Base-by-base conservation (phyloP, 2,888 invertebrate genomes). In the Mamestra brassicae region DNA sequence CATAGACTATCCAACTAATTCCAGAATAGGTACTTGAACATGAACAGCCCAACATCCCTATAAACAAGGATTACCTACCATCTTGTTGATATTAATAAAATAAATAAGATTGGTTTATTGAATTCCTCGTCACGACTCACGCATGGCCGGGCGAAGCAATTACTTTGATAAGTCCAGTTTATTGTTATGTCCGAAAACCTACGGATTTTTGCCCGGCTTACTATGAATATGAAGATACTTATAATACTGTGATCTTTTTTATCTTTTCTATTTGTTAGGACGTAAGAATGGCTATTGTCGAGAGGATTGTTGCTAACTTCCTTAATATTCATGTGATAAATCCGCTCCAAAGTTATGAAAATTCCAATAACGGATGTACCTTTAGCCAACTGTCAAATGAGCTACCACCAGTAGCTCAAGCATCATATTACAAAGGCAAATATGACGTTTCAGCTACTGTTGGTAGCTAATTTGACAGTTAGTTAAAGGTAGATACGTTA, bases 41-140 rank as follows among this genome's bases (percentile, higher is more conserved):
- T 62, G 26, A 62, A 62, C 4, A 26, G 13, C 17, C 11, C 34
- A n/a, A 42, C 11, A 55, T 57, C 45, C 55, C 1, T 45, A 71
- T 66, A 85, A 66, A 81, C 58, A 71, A 71, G 65, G 50, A 67
- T 74, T 79, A 55, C 36, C 58, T 11, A 57, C 42, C 34, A 45
- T 71, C 60, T 79, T 57, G 84, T 69, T 58, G 62, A 63, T 71
- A 80, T 83, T 67, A 75, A 78, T 72, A 58, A 61, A 67, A 78
- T 70, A 64, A 78, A 85, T 83, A 83, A 76, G 74, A 86, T 78
- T 67, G 66, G 50, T 79, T 70, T 77, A 72, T 72, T 74, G 71
- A 78, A 80, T 71, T 68, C 67, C 66, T 54, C 58, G 65, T 63
- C 69, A 74, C 83, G 75, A 68, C 68, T 76, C 67, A 74, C 85